phyloP scores from a whole-genome alignment of 1,140 invertebrate species.

The Zaprionus ghesquierei region DNA sequence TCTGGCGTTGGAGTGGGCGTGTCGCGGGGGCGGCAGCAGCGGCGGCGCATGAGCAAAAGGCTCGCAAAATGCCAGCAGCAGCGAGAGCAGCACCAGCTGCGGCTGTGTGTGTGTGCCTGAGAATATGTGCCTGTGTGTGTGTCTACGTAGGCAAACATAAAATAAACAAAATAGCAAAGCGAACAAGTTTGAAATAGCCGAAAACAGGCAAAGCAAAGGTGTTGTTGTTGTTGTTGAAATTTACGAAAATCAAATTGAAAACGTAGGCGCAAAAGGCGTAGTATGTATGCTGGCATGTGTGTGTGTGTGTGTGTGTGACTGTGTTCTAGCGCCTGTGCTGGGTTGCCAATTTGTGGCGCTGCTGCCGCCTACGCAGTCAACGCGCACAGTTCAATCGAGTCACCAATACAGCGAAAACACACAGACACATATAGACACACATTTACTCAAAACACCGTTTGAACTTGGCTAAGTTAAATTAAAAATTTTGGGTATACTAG shows the following conservation, averaged over 20 bases:
- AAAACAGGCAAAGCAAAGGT: conserved; percentile 71
- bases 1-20: conserved; percentile 59
- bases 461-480: conserved; percentile 70
- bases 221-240: conserved; percentile 64
- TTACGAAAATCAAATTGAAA: conserved; percentile 69
- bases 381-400: conserved; percentile 44
- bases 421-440: neutral
- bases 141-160: conserved; percentile 58
- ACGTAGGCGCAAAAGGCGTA: conserved; percentile 71
- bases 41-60: conserved; percentile 16
- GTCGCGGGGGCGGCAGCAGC: conserved; percentile 14
- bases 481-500: conserved; percentile 37
- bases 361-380: conserved; percentile 50
- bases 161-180: conserved; percentile 67
- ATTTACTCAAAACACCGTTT: conserved; percentile 50
- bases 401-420: neutral
- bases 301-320: conserved; percentile 39
- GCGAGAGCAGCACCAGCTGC: conserved; percentile 37
- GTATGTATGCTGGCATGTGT: conserved; percentile 22
- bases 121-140: neutral
- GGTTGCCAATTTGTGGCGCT: conserved; percentile 60
- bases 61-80: conserved; percentile 61
- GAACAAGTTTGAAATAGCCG: conserved; percentile 62
- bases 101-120: neutral
- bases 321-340: conserved; percentile 52